Evolutionary conservation across 1,140 invertebrate genomes (phyloP), one percentile per base, ranked within the genome.

Genomic region (Trachymyrmex septentrionalis): DNA sequence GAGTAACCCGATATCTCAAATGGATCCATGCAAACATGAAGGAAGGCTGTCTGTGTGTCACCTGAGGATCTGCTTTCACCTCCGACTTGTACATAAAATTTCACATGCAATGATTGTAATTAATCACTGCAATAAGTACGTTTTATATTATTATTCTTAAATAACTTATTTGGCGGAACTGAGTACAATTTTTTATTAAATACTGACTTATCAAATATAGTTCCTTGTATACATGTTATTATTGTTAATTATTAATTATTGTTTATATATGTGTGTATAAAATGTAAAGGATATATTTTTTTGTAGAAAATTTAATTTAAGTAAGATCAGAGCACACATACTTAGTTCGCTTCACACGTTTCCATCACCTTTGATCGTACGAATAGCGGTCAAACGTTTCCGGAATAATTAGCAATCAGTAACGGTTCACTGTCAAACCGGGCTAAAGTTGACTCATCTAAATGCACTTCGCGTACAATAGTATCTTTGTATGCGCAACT

Each of bases 1-100:
- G 97, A 57, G 96, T 98, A 0, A 95, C 96, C 10, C 95, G 96
- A 88, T 97, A 97, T 91, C 90, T 97, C 0, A 95, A 96, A 21
- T 98, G 97, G 97, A 96, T 98, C 73, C 94, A 93, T 57, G 91
- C 94, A 9, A 96, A 97, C 67, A 96, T 97, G 86, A 95, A 96
- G 38, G 96, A 96, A 85, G 96, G 96, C n/a, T 97, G 97, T 92
- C 87, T 96, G 9, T 97, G 97, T 73, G 64, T 48, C 3, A 86
- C 80, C 44, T 93, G 48, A 92, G 19, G 4, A 53, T 0, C n/a
- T 61, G 55, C 38, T 75, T 84, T 84, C 24, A 73, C n/a, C 12
- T 44, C 16, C 24, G 27, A 6, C 10, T 72, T 72, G 34, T 48
- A 48, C 12, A 84, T 50, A 48, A 75, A 84, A 61, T 61, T 59